Base-by-base conservation (phyloP, 1,140 invertebrate species). In the Argopecten irradians region DNA sequence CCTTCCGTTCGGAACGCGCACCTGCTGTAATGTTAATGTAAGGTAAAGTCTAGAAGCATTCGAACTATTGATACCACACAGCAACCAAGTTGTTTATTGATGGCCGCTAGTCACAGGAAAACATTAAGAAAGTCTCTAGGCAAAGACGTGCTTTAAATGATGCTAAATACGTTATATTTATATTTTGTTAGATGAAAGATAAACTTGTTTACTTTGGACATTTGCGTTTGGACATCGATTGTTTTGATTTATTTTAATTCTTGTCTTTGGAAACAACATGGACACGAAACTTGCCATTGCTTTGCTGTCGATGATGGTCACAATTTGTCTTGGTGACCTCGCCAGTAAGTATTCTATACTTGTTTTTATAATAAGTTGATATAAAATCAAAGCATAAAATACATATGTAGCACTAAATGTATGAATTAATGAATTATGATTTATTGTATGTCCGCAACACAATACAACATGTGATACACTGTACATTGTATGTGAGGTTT, bases 31-130 rank as follows among this genome's bases (percentile, higher is more conserved):
- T 71, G 55, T 71, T 5, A 71, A 71, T 3, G 8, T n/a, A 71
- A 28, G 22, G 55, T 71, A 71, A 5, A 28, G 3, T 28, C 55
- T 5, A 71, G 55, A 71, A 71, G 16, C 55, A 22, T 71, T 71
- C 55, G 55, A 28, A 28, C n/a, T 3, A 71, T 71, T 0, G 55
- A 71, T 71, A 71, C n/a, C 55, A 71, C 55, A 71, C 55, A 71
- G 55, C 55, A 71, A 71, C 55, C 55, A 71, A 71, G 55, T 71
- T 71, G 55, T 71, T 71, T 71, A 71, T 71, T 71, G 55, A 71
- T 71, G 55, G 55, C 55, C 55, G 55, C 55, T 71, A 11, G 22
- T n/a, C 2, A 71, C 22, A 71, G 11, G 55, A 71, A 71, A 71
- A 71, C 28, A 71, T 71, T 71, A 28, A 71, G 55, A 71, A 71